Evolutionary conservation across 2,888 invertebrate species (phyloP), one percentile per base, ranked within the genome.

Genomic region (Zele albiditarsus): DNA sequence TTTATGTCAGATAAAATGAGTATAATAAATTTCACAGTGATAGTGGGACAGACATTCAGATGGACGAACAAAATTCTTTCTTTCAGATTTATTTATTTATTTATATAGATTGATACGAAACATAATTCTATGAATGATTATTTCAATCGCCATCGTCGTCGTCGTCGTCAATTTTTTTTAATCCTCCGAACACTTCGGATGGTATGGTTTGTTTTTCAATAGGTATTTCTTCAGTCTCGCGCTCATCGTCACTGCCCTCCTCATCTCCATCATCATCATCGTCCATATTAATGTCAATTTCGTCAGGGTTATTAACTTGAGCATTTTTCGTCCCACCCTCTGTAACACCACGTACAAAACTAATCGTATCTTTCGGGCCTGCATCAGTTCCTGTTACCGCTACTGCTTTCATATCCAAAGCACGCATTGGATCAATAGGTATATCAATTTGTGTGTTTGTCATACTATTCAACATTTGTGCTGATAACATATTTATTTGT

Each of bases 401-500:
- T 14, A 93, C 93, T 60, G 95, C 95, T 90, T 95, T 95, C 2
- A 95, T 96, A 89, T 97, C 97, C 71, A 97, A 89, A 91, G 96
- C 91, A 82, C 95, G 92, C 97, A 97, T 97, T 10, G 95, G 96
- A 90, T 97, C 97, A 83, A 94, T 93, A 3, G 86, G 81, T 82
- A 93, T 93, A 38, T 94, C 95, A 46, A 94, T 94, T 77, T 94
- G 91, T 86, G 94, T 94, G 82, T 92, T 92, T 23, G 92, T 91
- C 57, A 93, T 93, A 25, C 95, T 95, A 83, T 95, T 96, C 82
- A 98, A 91, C 95, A 98, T 98, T 90, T 98, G 98, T 0, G 98
- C 98, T 16, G 98, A 97, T 98, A 99, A 98, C 95, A 98, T 98
- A 89, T 99, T 99, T n/a, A 94, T 93, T 91, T 99, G 98, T 0